phyloP scores from a whole-genome alignment of 2,797 vertebrate species.

The Sebastolobus altivelis region DNA sequence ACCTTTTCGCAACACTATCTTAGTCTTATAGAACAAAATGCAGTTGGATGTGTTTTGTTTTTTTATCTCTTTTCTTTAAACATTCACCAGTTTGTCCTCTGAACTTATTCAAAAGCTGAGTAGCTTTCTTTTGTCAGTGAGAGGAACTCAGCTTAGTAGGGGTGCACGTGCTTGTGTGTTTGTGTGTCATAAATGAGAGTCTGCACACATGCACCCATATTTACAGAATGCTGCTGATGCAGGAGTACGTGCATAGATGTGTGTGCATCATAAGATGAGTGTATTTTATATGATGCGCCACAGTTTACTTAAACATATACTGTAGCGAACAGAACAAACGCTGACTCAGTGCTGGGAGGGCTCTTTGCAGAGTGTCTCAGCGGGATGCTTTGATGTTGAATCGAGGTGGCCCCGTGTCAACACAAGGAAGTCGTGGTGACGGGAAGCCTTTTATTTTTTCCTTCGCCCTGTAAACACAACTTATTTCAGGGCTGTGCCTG shows the following conservation, averaged over 20 bases:
- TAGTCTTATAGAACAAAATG: slow-evolving; percentile 1
- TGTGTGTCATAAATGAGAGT: not conserved
- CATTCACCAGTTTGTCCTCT: slow-evolving; percentile 12
- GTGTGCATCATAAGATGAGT: slow-evolving; percentile 2
- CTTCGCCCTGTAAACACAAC: slow-evolving; percentile 43
- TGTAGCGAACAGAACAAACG: slow-evolving; percentile 24
- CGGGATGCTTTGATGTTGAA: slow-evolving; percentile 45
- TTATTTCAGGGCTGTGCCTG: slow-evolving; percentile 11
- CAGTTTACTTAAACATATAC: slow-evolving; percentile 27
- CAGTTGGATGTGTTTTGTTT: not conserved
- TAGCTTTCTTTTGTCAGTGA: not conserved
- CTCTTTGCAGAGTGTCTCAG: slow-evolving; percentile 30
- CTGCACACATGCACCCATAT: not conserved
- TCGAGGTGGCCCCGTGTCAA: slow-evolving; percentile 46
- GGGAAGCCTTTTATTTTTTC: slow-evolving; percentile 31
- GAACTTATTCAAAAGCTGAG: not conserved
- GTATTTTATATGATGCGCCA: slow-evolving; percentile 6
- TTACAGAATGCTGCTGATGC: not conserved
- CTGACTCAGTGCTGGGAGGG: slow-evolving; percentile 42
- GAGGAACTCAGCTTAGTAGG: not conserved
- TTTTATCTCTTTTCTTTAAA: not conserved
- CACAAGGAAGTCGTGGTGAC: slow-evolving; percentile 18
- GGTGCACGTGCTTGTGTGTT: not conserved
- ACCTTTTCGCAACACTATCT: not conserved
- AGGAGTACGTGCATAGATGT: not conserved